Evolutionary conservation across 2,113 vertebrate genomes (phyloP).

Genomic region (Lethenteron camtschaticum): DNA sequence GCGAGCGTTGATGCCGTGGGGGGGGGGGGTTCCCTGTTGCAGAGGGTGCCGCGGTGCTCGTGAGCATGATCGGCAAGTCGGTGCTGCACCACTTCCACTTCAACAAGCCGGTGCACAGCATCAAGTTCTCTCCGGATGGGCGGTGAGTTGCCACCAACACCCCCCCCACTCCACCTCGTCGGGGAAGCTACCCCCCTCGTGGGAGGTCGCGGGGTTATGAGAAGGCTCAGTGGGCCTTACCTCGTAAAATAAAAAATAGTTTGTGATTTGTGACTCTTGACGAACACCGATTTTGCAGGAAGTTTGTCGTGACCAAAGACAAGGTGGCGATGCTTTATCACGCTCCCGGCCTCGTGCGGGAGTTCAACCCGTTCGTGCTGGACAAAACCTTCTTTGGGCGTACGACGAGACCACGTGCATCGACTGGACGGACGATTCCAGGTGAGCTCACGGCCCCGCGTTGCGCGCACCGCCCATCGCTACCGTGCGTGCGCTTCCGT

Average conservation of each 20-base stretch:
- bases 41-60: slow-evolving; percentile 61
- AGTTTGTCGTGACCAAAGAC: slow-evolving; percentile 68
- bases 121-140: slow-evolving; percentile 77
- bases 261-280: neutral
- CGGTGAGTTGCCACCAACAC: slow-evolving; percentile 24
- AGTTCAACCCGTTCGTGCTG: slow-evolving; percentile 73
- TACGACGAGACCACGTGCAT: slow-evolving; percentile 90
- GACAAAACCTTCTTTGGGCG: slow-evolving; percentile 78
- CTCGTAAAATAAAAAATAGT: no score
- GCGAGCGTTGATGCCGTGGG: no score
- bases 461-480: no score
- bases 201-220: no score
- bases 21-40: slow-evolving; percentile 9
- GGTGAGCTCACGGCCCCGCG: slow-evolving; percentile 24
- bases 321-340: slow-evolving; percentile 70
- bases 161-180: no score
- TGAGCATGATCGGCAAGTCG: slow-evolving; percentile 50
- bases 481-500: no score
- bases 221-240: no score
- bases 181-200: no score
- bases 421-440: slow-evolving; percentile 86
- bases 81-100: slow-evolving; percentile 69
- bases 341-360: slow-evolving; percentile 55
- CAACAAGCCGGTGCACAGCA: slow-evolving; percentile 56
- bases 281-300: slow-evolving; percentile 22